phyloP scores from a whole-genome alignment of 2,797 vertebrate species.

The Clarias fuscus region DNA sequence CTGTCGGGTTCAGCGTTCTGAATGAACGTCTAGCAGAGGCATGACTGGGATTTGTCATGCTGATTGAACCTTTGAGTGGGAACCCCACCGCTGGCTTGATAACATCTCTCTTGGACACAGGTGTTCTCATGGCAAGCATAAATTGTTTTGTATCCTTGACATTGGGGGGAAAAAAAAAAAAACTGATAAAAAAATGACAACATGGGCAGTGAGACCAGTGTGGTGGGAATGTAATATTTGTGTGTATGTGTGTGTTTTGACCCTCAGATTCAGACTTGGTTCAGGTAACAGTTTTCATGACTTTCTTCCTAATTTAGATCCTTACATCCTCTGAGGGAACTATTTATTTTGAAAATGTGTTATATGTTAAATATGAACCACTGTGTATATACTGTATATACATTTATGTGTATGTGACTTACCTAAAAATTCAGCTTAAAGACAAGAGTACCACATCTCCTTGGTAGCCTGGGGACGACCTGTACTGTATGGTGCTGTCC shows the following conservation, averaged over 20 bases:
- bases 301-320: background rate
- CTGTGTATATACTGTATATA: no score
- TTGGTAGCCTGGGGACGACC: no score
- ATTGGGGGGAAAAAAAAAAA: no score
- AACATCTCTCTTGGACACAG: background rate
- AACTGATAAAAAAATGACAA: background rate
- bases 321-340: no score
- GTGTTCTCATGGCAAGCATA: slow-evolving; percentile 16
- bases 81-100: slow-evolving; percentile 8
- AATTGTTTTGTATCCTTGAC: background rate
- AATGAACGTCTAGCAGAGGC: slow-evolving; percentile 11
- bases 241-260: background rate
- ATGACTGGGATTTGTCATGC: slow-evolving; percentile 12
- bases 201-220: background rate
- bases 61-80: slow-evolving; percentile 12
- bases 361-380: no score
- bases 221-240: background rate
- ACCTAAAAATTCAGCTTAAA: no score
- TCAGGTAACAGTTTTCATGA: background rate
- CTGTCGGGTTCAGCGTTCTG: background rate
- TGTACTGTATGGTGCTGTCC: no score
- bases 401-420: no score
- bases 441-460: no score
- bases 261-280: background rate
- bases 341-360: no score